A percentile compares a stretch with the other conserved stretches of the same genome.
These are phyloP conservation scores for Misgurnus mizolepis DNA, from an alignment of 2,113 vertebrate species.

Conservation along the genomic window DNA sequence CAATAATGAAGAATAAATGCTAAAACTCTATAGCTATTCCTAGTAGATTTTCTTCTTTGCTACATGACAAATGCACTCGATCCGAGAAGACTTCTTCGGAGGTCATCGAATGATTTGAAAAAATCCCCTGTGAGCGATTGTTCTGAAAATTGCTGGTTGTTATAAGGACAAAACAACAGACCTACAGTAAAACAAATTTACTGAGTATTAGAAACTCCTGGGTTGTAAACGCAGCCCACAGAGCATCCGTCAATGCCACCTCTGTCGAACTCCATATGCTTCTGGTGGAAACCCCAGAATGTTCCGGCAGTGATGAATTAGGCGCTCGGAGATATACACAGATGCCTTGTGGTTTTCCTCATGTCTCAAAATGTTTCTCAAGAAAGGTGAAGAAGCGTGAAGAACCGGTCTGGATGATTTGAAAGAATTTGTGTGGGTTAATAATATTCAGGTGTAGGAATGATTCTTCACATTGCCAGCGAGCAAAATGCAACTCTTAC, in stretches of 20 bases:
- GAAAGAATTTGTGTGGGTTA: background rate
- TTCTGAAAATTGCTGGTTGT: conserved; percentile 11
- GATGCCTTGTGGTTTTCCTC: background rate
- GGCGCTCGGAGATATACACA: conserved; percentile 9
- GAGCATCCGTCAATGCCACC: conserved; percentile 24
- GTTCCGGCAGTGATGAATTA: conserved; percentile 17
- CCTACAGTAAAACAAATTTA: conserved; percentile 24
- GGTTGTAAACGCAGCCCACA: background rate
- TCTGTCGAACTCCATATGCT: conserved; percentile 34
- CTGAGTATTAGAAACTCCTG: background rate
- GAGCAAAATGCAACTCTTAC: background rate
- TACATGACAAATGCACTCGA: background rate
- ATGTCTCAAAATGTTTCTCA: background rate
- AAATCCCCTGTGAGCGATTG: background rate
- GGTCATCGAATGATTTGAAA: background rate
- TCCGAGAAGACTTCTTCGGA: background rate
- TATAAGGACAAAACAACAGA: conserved; percentile 13
- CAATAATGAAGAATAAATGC: background rate
- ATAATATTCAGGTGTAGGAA: background rate
- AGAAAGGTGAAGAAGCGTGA: background rate
- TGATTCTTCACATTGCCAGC: no score
- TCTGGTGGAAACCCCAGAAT: conserved; percentile 19
- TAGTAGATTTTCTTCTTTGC: background rate
- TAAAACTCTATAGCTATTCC: background rate
- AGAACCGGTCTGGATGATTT: background rate